phyloP scores from a whole-genome alignment of 1,140 invertebrate genomes.

The Ptiloglossa arizonensis region DNA sequence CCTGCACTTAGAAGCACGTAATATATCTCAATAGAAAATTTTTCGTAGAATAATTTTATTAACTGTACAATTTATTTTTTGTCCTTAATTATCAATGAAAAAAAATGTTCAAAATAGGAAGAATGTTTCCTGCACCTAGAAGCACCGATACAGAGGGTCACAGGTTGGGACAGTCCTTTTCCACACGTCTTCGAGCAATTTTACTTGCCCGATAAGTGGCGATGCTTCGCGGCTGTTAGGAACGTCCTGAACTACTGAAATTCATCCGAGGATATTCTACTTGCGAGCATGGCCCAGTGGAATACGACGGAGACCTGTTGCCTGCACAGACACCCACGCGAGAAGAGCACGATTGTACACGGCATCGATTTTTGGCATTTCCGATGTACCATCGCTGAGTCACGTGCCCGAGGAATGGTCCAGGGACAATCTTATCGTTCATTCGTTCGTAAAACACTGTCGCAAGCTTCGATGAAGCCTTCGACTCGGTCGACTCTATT shows the following conservation, averaged over 20 bases:
- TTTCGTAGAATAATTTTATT: too few relatives aligned
- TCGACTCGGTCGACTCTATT: not conserved
- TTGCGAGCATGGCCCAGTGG: not conserved
- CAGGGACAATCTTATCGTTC: slow-evolving; percentile 29
- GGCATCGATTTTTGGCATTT: slow-evolving; percentile 55
- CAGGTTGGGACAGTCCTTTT: slow-evolving; percentile 99
- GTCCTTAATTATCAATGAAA: not conserved
- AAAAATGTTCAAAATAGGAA: slow-evolving; percentile 83
- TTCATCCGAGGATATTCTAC: not conserved
- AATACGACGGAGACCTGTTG: slow-evolving; percentile 30
- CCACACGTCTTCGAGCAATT: slow-evolving; percentile 97
- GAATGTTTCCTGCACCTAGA: slow-evolving; percentile 98
- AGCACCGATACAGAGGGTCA: slow-evolving; percentile 94
- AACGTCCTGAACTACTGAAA: slow-evolving; percentile 74
- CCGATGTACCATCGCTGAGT: not conserved
- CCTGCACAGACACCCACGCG: not conserved
- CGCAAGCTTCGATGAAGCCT: not conserved
- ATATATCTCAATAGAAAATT: too few relatives aligned
- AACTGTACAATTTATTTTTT: too few relatives aligned
- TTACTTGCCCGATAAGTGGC: slow-evolving; percentile 97
- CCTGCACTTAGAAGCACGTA: too few relatives aligned
- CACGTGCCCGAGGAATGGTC: slow-evolving; percentile 27
- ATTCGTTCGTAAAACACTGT: not conserved
- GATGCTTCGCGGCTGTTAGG: slow-evolving; percentile 92
- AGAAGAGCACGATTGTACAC: not conserved